phyloP scores from a whole-genome alignment of 1,140 invertebrate genomes.

The Triops cancriformis region DNA sequence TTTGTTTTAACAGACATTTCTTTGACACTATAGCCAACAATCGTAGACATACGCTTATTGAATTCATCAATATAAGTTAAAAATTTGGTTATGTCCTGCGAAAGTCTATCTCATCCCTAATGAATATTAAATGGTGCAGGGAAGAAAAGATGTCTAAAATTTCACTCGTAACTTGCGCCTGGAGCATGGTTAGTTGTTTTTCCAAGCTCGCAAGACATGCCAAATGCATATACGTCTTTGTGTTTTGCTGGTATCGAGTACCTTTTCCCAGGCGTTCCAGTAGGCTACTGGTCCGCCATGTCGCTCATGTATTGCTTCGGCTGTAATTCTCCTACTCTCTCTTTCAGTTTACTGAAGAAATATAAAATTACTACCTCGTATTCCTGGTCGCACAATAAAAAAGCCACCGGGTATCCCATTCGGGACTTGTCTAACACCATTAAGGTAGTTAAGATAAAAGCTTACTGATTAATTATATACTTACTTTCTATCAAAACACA shows the following conservation, averaged over 20 bases:
- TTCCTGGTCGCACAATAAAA: conserved; percentile 16
- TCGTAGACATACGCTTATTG: too few species aligned
- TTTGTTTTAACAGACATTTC: too few species aligned
- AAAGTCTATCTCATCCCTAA: too few species aligned
- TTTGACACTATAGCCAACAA: too few species aligned
- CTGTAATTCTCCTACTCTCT: conserved; percentile 4
- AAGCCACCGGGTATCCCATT: conserved; percentile 15
- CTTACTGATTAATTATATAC: conserved; percentile 1
- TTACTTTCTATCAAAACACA: conserved; percentile 15
- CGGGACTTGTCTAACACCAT: conserved; percentile 10
- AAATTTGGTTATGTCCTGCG: too few species aligned
- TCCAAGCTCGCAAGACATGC: conserved; percentile 17
- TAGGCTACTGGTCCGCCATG: conserved; percentile 18
- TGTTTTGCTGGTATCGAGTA: neutral
- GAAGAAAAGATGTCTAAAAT: too few species aligned
- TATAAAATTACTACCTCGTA: neutral
- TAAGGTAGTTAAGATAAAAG: conserved; percentile 15
- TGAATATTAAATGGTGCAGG: too few species aligned
- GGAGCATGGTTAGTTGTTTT: conserved; percentile 4
- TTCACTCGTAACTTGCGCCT: too few species aligned
- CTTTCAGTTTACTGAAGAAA: neutral
- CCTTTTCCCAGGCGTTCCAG: conserved; percentile 14
- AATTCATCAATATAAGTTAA: too few species aligned
- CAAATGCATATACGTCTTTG: conserved; percentile 15
- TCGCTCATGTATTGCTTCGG: conserved; percentile 7